These are phyloP conservation scores for Macrophya annulata DNA, from an alignment of 2,888 invertebrate species.

Conservation along the genomic window DNA sequence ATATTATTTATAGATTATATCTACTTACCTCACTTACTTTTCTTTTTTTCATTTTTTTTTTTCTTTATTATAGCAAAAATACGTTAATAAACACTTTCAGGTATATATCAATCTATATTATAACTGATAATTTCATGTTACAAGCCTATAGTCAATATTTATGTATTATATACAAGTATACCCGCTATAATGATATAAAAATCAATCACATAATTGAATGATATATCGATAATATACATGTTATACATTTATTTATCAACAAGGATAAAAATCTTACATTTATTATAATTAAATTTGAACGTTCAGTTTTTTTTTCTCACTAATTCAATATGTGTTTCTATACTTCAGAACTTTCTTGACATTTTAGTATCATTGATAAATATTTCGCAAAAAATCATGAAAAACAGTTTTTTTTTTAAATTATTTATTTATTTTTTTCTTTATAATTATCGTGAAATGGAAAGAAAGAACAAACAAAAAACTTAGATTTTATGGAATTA, in stretches of 20 bases:
- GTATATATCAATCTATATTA: neutral
- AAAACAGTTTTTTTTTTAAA: neutral
- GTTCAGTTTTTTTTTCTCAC: too few species aligned
- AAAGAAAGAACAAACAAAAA: neutral
- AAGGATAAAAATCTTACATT: too few species aligned
- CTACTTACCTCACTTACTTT: neutral
- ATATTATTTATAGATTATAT: neutral
- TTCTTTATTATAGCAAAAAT: neutral
- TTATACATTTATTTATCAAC: too few species aligned
- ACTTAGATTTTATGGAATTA: slow-evolving; percentile 21
- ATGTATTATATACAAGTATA: neutral
- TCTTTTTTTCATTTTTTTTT: neutral
- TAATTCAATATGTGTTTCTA: too few species aligned
- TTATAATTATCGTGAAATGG: neutral
- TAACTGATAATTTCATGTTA: neutral
- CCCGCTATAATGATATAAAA: too few species aligned
- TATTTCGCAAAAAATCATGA: too few species aligned
- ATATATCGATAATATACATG: too few species aligned
- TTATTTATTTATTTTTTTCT: too few species aligned
- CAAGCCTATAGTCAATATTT: neutral
- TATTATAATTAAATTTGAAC: too few species aligned
- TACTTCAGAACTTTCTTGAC: too few species aligned
- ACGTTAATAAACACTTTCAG: neutral
- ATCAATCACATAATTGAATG: neutral
- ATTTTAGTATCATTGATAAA: too few species aligned